phyloP scores from a whole-genome alignment of 2,888 invertebrate genomes.

The Dicyrtoma fusca region DNA sequence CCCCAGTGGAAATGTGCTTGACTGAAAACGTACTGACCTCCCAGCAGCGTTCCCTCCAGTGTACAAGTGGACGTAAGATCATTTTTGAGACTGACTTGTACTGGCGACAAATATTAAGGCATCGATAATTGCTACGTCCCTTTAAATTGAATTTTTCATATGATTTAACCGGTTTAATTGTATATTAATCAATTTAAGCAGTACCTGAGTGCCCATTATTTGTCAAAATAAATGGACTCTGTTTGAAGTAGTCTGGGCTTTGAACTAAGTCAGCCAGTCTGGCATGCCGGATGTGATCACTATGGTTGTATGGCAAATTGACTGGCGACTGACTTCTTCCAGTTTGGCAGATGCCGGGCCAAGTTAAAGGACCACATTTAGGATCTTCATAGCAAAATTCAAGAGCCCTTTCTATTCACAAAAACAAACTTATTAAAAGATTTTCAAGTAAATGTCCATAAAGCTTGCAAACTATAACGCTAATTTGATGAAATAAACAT shows the following conservation, averaged over 20 bases:
- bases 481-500: too few relatives aligned
- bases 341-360: conserved; percentile 68
- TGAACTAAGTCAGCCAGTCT: not conserved
- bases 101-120: not conserved
- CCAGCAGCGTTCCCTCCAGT: conserved; percentile 62
- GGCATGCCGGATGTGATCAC: too few relatives aligned
- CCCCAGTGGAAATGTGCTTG: conserved; percentile 33
- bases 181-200: not conserved
- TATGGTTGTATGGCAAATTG: not conserved
- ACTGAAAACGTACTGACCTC: conserved; percentile 63
- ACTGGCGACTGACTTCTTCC: conserved; percentile 65
- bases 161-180: too few relatives aligned
- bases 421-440: too few relatives aligned
- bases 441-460: too few relatives aligned
- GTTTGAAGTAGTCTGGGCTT: not conserved
- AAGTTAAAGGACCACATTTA: conserved; percentile 59
- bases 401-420: too few relatives aligned
- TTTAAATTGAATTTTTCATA: too few relatives aligned
- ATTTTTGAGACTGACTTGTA: not conserved
- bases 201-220: conserved; percentile 15
- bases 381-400: too few relatives aligned
- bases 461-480: too few relatives aligned
- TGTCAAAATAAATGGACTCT: not conserved
- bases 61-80: not conserved
- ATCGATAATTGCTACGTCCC: too few relatives aligned